Percentiles rank a stretch among this genome's conserved stretches.
Conservation (phyloP, 1,140 invertebrate genomes). For the Pseudobourletiella spinata region DNA sequence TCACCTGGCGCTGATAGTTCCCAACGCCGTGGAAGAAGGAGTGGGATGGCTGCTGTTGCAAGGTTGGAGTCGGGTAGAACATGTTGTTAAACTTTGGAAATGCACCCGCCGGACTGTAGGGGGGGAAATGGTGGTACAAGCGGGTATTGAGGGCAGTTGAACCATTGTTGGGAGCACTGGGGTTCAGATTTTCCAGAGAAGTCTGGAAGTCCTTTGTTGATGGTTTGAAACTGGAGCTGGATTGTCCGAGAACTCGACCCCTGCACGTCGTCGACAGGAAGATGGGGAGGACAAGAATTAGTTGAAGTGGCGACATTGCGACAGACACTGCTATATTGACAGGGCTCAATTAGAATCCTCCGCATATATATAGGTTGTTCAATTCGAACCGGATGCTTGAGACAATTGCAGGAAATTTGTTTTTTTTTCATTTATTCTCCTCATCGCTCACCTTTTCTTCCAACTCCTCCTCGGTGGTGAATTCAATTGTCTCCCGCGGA, state of each 20-base stretch:
- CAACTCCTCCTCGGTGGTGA: too few relatives aligned
- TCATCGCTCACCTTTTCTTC: too few relatives aligned
- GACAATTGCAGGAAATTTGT: conserved; percentile 12
- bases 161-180: too few relatives aligned
- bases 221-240: not conserved
- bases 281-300: not conserved
- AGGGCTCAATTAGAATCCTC: not conserved
- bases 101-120: not conserved
- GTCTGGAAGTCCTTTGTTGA: too few relatives aligned
- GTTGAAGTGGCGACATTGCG: not conserved
- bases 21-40: not conserved
- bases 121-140: not conserved
- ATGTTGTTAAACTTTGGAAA: not conserved
- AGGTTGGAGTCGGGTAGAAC: not conserved
- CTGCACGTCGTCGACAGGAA: too few relatives aligned
- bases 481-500: too few relatives aligned
- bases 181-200: too few relatives aligned
- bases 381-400: not conserved
- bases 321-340: conserved; percentile 1
- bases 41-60: not conserved
- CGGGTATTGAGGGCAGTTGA: not conserved
- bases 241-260: not conserved
- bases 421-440: not conserved
- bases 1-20: conserved; percentile 10
- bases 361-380: conserved; percentile 2